phyloP scores from a whole-genome alignment of 2,113 vertebrate genomes.

The Carassius carassius region DNA sequence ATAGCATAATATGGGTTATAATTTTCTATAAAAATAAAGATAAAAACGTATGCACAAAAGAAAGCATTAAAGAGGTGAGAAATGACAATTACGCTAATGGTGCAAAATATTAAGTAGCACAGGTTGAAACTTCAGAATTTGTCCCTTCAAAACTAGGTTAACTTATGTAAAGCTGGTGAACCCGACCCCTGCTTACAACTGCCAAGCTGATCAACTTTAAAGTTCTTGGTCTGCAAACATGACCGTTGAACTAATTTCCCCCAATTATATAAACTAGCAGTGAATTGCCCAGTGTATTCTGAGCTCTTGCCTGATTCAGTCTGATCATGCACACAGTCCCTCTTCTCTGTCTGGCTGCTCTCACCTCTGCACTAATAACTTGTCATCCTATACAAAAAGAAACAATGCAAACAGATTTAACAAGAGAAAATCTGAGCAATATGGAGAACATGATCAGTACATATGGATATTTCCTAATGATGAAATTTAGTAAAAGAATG shows the following conservation, averaged over 20 bases:
- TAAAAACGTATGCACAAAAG: too few species aligned
- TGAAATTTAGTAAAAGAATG: slow-evolving; percentile 65
- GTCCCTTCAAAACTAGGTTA: not conserved
- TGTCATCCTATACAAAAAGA: slow-evolving; percentile 52
- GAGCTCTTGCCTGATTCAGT: slow-evolving; percentile 49
- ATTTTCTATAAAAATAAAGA: too few species aligned
- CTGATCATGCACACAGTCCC: slow-evolving; percentile 68
- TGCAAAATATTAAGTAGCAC: not conserved
- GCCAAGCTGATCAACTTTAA: not conserved
- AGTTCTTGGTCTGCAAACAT: slow-evolving; percentile 40
- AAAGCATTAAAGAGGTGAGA: too few species aligned
- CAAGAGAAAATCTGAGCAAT: slow-evolving; percentile 61
- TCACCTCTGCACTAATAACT: slow-evolving; percentile 61
- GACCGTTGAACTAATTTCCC: slow-evolving; percentile 43
- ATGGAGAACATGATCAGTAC: slow-evolving; percentile 4
- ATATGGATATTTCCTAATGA: slow-evolving; percentile 69
- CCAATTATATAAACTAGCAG: slow-evolving; percentile 47
- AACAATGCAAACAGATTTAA: not conserved
- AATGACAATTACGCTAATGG: too few species aligned
- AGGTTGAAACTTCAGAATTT: not conserved
- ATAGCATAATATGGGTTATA: too few species aligned
- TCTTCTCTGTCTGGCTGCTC: slow-evolving; percentile 62
- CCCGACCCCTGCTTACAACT: not conserved
- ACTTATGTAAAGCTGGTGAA: not conserved
- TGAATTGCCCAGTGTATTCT: slow-evolving; percentile 9